Base-by-base conservation (phyloP, 1,140 invertebrate species). In the Pseudomyrmex sp. region DNA sequence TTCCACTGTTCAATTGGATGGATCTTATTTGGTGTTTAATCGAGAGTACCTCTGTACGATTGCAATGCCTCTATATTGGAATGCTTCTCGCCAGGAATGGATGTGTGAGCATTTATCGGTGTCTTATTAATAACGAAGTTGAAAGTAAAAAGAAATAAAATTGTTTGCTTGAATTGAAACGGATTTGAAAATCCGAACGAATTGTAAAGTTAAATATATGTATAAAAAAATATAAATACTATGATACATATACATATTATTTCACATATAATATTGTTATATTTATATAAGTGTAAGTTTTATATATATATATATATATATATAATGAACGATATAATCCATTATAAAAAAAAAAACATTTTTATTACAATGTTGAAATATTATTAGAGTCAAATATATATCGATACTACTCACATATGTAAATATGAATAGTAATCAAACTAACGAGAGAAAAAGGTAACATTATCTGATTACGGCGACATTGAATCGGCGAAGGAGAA, bases 21-120 rank as follows among this genome's bases (percentile, higher is more conserved):
- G 44, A 35, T 48, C 69, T 75, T 63, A 82, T 82, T 82, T 82
- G 75, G 50, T 26, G 48, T 75, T 46, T 82, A 74, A 75, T 82
- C 50, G 26, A 12, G 13, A 69, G 46, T 44, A 26, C 26, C n/a
- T 73, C 23, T 23, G 54, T 69, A 8, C 10, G 76, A 61, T 80
- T 70, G 54, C 46, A 80, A 80, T 72, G 69, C 23, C 46, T 69
- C 23, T 79, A 35, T 35, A 35, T 35, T 70, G 54, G 56, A 80
- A 80, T 72, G 68, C 23, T n/a, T 69, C 23, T 79, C 5, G 7
- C 26, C 50, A 44, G 65, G 18, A 69, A 46, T 20, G 9, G 13
- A 18, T 35, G 35, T 35, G 35, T 8, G 35, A 9, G 15, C 35
- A 44, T 13, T 77, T 70, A 46, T 69, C 10, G 23, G 3, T 23